Evolutionary conservation across 30 jellyfish, hydroid and myxozoan species (phyloP).

Genomic region (Mastigias papua): DNA sequence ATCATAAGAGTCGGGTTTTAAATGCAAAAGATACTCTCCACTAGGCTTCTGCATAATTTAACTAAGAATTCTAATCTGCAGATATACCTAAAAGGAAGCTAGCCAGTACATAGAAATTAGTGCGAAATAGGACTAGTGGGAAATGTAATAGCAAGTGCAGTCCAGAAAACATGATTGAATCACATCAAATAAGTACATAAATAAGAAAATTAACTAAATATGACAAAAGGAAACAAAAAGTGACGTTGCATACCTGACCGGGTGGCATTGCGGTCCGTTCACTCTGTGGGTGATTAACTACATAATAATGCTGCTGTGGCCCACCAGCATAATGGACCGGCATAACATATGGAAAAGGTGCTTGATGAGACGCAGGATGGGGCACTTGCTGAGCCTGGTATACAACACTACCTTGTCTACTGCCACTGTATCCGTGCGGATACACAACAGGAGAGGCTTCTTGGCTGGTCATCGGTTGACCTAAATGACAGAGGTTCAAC

Average conservation of each 20-base stretch:
- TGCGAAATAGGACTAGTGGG: too few relatives aligned
- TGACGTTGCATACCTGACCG: constrained; percentile 51
- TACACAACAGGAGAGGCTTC: constrained; percentile 78
- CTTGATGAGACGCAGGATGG: constrained; percentile 50
- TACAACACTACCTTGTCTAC: constrained; percentile 60
- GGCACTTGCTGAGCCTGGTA: constrained; percentile 62
- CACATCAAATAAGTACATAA: too few relatives aligned
- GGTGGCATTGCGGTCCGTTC: constrained; percentile 57
- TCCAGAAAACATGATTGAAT: too few relatives aligned
- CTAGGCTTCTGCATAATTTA: too few relatives aligned
- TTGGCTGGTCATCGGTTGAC: constrained; percentile 79
- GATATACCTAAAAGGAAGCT: too few relatives aligned
- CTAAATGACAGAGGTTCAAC: constrained; percentile 23
- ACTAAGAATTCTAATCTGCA: too few relatives aligned
- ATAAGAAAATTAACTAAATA: too few relatives aligned
- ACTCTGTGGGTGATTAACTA: constrained; percentile 83
- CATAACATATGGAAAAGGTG: constrained; percentile 69
- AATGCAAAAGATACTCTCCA: too few relatives aligned
- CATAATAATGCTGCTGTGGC: constrained; percentile 78
- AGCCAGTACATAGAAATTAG: too few relatives aligned
- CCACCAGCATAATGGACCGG: constrained; percentile 81
- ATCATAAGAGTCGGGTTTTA: too few relatives aligned
- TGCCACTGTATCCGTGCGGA: constrained; percentile 66
- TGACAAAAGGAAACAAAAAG: too few relatives aligned
- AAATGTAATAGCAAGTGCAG: too few relatives aligned